These are phyloP conservation scores for Lathamus discolor DNA, from an alignment of 2,113 vertebrate genomes.

Conservation along the genomic window DNA sequence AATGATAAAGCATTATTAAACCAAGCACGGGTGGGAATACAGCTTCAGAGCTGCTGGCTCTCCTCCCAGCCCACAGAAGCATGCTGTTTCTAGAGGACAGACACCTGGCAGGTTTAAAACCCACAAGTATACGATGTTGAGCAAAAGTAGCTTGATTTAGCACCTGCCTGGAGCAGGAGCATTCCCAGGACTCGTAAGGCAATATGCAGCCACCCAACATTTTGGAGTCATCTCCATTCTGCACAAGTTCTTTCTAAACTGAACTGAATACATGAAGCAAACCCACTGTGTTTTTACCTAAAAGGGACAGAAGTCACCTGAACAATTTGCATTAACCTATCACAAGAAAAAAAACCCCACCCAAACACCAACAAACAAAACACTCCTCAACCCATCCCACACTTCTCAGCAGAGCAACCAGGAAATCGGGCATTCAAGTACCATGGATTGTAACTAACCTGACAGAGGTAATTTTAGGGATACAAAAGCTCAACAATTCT, in stretches of 20 bases:
- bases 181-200: not conserved
- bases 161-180: not conserved
- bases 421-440: not conserved
- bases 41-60: not conserved
- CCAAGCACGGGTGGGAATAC: not conserved
- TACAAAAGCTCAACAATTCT: not conserved
- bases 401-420: not conserved
- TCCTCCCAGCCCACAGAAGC: not conserved
- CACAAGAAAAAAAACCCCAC: accelerated
- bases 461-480: not conserved
- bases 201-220: not conserved
- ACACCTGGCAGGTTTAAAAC: not conserved
- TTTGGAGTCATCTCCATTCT: not conserved
- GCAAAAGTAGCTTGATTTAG: not conserved
- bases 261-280: not conserved
- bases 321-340: not conserved
- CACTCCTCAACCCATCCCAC: not conserved
- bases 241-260: not conserved
- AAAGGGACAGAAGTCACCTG: not conserved
- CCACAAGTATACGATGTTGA: not conserved
- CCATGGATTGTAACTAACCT: not conserved
- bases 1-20: not conserved
- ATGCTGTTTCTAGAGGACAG: not conserved
- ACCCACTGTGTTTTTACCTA: not conserved
- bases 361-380: not conserved